Evolutionary conservation across 92 coral and sea anemone species (phyloP), one percentile per base, ranked within the genome.

Genomic region (Bergia sp.): DNA sequence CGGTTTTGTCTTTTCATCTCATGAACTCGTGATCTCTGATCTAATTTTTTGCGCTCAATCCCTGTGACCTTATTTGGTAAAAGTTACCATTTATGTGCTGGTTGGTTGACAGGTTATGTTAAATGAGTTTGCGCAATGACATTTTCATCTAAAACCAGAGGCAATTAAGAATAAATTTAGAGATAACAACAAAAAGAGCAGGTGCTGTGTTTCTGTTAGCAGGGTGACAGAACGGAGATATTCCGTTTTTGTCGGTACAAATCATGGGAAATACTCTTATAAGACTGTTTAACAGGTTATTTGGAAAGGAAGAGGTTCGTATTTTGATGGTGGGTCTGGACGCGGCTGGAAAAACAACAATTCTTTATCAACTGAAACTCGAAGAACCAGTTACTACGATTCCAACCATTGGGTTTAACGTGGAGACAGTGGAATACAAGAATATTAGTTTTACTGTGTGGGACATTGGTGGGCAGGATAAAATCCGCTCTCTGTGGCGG

Each of bases 381-480:
- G 96, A 97, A 77, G 96, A 97, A 82, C 97, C 99, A 7, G 96
- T 97, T 1, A 92, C 96, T 44, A 97, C 99, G 4, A 94, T 97
- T 49, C 99, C 99, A 39, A 97, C 99, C 1, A 97, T 97, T 37
- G 99, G 99, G 41, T 97, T 97, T 89, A 97, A 97, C 80, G 99
- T 97, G 36, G 99, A 97, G 80, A 94, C 96, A 45, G 98, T 97
- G 9, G 99, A 97, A 90, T 97, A 97, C 92, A 97, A 97, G 90
- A 97, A 97, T 81, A 95, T 97, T 49, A 97, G 94, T 61, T 97
- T 97, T 88, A 97, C 99, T 0, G 98, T 97, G 40, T 97, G 99
- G 99, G 99, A 97, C 50, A 97, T 97, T 39, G 99, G 99, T 10
- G 99, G 99, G 7, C 99, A 97, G 87, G 99, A 96, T 88, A 97